These are phyloP conservation scores for Aphelocoma coerulescens DNA, from an alignment of 2,113 vertebrate genomes.

Conservation along the genomic window DNA sequence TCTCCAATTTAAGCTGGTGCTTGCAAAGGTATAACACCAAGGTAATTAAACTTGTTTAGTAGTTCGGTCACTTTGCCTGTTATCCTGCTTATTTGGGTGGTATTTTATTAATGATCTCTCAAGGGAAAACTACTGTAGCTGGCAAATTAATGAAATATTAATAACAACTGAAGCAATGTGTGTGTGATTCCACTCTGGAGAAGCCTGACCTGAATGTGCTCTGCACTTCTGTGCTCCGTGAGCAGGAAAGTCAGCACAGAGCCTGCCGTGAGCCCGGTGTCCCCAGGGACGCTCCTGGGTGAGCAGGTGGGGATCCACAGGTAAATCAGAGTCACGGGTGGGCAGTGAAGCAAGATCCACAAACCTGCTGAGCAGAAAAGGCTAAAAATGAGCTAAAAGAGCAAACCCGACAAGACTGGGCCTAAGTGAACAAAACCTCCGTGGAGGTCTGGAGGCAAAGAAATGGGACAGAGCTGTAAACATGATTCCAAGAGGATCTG, in stretches of 20 bases:
- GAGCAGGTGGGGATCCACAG: background rate
- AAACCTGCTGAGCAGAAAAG: background rate
- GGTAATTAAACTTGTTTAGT: constrained; percentile 73
- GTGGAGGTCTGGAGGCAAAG: background rate
- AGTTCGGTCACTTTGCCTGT: constrained; percentile 68
- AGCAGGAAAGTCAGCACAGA: background rate
- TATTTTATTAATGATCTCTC: constrained; percentile 82
- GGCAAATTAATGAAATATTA: constrained; percentile 80
- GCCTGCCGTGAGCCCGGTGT: accelerated
- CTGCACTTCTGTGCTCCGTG: background rate
- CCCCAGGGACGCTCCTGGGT: background rate
- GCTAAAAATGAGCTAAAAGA: background rate
- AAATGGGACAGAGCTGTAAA: background rate
- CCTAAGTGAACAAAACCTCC: background rate
- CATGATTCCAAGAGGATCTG: background rate
- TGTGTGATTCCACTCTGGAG: constrained; percentile 44
- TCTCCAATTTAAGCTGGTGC: constrained; percentile 39
- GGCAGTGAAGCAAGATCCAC: background rate
- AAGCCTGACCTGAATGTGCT: constrained; percentile 49
- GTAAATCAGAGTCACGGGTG: background rate
- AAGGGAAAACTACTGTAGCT: constrained; percentile 66
- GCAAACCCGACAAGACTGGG: accelerated
- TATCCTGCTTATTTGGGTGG: constrained; percentile 74
- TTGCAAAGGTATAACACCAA: constrained; percentile 53
- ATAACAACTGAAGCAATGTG: constrained; percentile 56